A percentile compares a stretch with the other conserved stretches of the same genome.
These are phyloP conservation scores for Cyclargus thomasi DNA, from an alignment of 1,140 invertebrate species.

Conservation along the genomic window DNA sequence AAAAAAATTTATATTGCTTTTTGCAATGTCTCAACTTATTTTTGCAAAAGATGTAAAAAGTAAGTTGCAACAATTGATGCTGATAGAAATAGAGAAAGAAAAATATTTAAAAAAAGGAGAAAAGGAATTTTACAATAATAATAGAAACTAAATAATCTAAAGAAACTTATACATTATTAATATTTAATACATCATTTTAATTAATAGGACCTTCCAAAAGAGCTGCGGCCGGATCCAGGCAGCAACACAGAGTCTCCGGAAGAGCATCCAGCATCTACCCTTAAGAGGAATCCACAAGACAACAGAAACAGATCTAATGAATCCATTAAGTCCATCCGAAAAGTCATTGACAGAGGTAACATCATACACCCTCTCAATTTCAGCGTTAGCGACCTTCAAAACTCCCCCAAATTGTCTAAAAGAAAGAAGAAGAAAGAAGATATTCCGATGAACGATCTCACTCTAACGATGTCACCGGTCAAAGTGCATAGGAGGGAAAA, in stretches of 20 bases:
- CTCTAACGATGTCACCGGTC: conserved; percentile 51
- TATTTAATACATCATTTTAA: neutral
- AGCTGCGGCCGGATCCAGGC: conserved; percentile 69
- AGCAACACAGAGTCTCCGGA: conserved; percentile 75
- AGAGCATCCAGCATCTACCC: conserved; percentile 46
- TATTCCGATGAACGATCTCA: conserved; percentile 67
- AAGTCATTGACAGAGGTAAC: conserved; percentile 57
- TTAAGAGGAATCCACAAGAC: conserved; percentile 39
- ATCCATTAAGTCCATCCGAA: conserved; percentile 59
- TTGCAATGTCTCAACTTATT: no score
- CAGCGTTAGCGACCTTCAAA: conserved; percentile 63
- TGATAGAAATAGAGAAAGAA: no score
- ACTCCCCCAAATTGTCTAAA: conserved; percentile 52
- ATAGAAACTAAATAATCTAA: no score
- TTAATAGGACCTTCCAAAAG: conserved; percentile 70
- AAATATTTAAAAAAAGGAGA: no score
- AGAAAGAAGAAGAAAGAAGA: conserved; percentile 51
- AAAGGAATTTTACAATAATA: no score
- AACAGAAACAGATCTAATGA: conserved; percentile 54
- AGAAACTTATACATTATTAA: no score
- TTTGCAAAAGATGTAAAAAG: no score
- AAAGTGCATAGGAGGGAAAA: conserved; percentile 56
- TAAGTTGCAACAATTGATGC: no score
- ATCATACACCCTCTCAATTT: conserved; percentile 72
- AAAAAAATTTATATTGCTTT: no score